These are phyloP conservation scores for Psittacula cyanocephala DNA, from an alignment of 2,113 vertebrate genomes.

Conservation along the genomic window DNA sequence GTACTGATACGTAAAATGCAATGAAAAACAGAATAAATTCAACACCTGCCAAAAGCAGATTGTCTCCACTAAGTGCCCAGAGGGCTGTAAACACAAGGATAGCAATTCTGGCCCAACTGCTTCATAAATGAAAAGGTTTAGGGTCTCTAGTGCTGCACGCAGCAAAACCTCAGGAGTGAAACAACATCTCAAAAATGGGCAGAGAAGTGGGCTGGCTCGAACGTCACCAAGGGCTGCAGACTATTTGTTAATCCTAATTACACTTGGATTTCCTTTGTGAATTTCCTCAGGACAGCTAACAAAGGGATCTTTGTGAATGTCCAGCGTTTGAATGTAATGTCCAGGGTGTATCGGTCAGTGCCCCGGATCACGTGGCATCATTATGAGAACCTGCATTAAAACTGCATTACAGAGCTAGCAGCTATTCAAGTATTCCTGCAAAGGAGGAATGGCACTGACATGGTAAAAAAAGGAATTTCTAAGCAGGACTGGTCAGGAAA, in stretches of 20 bases:
- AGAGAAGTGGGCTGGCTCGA: not conserved
- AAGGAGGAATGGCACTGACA: not conserved
- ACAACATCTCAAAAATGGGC: not conserved
- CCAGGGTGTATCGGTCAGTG: not conserved
- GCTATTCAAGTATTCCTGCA: not conserved
- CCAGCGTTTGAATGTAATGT: not conserved
- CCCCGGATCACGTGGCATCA: not conserved
- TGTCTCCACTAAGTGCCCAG: not conserved
- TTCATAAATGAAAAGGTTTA: not conserved
- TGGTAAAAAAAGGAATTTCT: not conserved
- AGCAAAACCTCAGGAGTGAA: not conserved
- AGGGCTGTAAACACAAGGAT: not conserved
- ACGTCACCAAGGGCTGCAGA: not conserved
- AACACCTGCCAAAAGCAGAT: not conserved
- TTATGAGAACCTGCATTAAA: not conserved
- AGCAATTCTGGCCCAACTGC: not conserved
- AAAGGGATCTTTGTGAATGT: not conserved
- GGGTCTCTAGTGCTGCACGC: not conserved
- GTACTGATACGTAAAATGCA: not conserved
- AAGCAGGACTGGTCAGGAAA: not conserved
- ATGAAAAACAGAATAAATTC: not conserved
- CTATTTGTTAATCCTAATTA: not conserved
- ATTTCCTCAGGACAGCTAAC: not conserved
- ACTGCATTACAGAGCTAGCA: not conserved
- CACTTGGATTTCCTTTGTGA: not conserved